Evolutionary conservation across 1,140 invertebrate species (phyloP).

Genomic region (Drosophila takahashii): DNA sequence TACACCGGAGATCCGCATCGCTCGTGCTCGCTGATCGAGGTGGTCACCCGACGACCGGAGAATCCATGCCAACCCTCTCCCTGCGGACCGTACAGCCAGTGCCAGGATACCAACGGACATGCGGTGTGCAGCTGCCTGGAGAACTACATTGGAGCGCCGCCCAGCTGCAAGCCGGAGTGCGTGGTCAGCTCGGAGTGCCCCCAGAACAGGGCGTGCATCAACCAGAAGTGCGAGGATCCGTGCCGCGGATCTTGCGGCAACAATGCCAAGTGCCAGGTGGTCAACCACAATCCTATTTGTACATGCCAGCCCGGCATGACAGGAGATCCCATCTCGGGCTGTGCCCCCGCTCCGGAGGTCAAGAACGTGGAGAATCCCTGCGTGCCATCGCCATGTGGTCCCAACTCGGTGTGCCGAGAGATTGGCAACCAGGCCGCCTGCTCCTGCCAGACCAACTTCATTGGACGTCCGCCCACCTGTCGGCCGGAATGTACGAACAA

Average conservation of each 20-base stretch:
- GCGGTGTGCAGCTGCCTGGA: slow-evolving; percentile 93
- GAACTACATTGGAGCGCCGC: slow-evolving; percentile 91
- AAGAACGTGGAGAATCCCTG: slow-evolving; percentile 87
- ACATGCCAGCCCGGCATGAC: slow-evolving; percentile 89
- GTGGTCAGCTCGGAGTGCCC: slow-evolving; percentile 93
- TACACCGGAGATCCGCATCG: slow-evolving; percentile 90
- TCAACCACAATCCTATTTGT: slow-evolving; percentile 94
- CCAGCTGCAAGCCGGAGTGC: slow-evolving; percentile 92
- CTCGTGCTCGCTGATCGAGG: slow-evolving; percentile 67
- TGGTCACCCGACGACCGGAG: slow-evolving; percentile 80
- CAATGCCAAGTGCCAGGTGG: slow-evolving; percentile 92
- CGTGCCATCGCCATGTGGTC: slow-evolving; percentile 91
- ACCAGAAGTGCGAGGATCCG: slow-evolving; percentile 92
- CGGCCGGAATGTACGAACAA: slow-evolving; percentile 88
- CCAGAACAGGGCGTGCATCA: slow-evolving; percentile 92
- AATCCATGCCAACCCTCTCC: slow-evolving; percentile 91
- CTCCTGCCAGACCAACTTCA: slow-evolving; percentile 89
- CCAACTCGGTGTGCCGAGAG: slow-evolving; percentile 90
- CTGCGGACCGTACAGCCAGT: slow-evolving; percentile 92
- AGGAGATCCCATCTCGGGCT: slow-evolving; percentile 91
- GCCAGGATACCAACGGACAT: slow-evolving; percentile 87
- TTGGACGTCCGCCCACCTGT: slow-evolving; percentile 89
- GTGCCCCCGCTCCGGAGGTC: slow-evolving; percentile 84
- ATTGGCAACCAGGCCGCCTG: slow-evolving; percentile 90
- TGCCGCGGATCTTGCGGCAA: slow-evolving; percentile 93